A percentile compares a stretch with the other conserved stretches of the same genome.
Conservation (phyloP, 1,140 invertebrate species). For the Matsumurasca onukii region DNA sequence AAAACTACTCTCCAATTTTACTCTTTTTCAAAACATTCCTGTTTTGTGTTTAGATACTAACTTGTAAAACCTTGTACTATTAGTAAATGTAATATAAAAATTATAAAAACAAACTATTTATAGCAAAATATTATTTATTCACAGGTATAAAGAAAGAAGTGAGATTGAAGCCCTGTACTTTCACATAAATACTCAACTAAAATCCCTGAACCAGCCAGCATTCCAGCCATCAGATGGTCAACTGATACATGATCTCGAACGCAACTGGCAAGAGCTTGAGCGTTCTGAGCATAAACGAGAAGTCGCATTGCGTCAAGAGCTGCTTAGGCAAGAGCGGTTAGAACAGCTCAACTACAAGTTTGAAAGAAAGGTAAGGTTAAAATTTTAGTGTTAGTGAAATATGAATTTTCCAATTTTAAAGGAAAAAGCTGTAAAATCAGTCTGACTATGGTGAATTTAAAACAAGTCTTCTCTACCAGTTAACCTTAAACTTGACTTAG, state of each 20-base stretch:
- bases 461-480: no score
- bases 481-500: no score
- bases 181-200: constrained; percentile 94
- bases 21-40: no score
- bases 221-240: constrained; percentile 91
- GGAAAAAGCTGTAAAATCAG: no score
- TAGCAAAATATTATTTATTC: no score
- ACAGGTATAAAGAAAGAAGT: constrained; percentile 90
- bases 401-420: no score
- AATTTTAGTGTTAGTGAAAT: not conserved
- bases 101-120: no score
- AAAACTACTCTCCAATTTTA: no score
- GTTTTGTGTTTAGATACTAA: no score
- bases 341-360: constrained; percentile 97
- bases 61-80: no score
- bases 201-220: constrained; percentile 86
- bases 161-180: constrained; percentile 97
- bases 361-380: constrained; percentile 75
- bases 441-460: no score
- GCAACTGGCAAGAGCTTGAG: constrained; percentile 90
- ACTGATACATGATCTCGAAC: constrained; percentile 88
- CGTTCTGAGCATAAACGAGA: constrained; percentile 94
- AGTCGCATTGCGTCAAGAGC: constrained; percentile 86
- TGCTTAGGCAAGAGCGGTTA: constrained; percentile 89
- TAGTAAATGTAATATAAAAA: no score